These are phyloP conservation scores for Nanger granti DNA, from an alignment of 2,113 vertebrate genomes.

Conservation along the genomic window DNA sequence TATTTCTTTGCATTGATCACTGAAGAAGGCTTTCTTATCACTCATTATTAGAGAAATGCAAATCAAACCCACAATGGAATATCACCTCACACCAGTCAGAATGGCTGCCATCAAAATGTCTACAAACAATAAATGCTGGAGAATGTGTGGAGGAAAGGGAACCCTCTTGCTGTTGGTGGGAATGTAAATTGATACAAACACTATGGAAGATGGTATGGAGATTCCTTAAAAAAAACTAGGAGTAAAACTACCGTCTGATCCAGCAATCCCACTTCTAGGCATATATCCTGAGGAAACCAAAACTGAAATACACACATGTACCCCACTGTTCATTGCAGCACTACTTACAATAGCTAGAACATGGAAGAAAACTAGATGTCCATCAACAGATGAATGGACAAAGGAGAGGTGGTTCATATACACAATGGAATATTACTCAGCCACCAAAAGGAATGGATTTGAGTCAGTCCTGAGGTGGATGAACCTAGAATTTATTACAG, in stretches of 20 bases:
- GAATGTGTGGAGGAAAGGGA: too few species aligned
- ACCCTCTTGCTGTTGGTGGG: too few species aligned
- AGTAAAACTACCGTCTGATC: fast-evolving
- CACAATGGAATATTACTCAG: not conserved
- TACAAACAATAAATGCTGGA: too few species aligned
- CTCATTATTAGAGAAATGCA: too few species aligned
- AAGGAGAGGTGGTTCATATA: not conserved
- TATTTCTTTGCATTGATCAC: too few species aligned
- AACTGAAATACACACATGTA: not conserved
- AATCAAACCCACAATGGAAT: too few species aligned
- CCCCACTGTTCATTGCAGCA: not conserved
- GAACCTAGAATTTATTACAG: not conserved
- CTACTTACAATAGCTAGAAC: not conserved
- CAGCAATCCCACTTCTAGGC: not conserved
- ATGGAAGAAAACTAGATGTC: not conserved
- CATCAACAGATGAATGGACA: not conserved
- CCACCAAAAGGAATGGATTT: not conserved
- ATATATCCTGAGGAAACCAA: not conserved
- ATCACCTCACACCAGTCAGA: too few species aligned
- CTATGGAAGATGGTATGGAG: too few species aligned
- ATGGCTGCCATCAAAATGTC: too few species aligned
- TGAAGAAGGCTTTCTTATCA: too few species aligned
- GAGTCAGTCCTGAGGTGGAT: not conserved
- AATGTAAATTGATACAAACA: too few species aligned
- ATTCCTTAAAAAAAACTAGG: not conserved